A percentile compares a stretch with the other conserved stretches of the same genome.
Evolutionary conservation across 2,888 invertebrate genomes (phyloP).

Genomic region (Drosophila multiciliata): DNA sequence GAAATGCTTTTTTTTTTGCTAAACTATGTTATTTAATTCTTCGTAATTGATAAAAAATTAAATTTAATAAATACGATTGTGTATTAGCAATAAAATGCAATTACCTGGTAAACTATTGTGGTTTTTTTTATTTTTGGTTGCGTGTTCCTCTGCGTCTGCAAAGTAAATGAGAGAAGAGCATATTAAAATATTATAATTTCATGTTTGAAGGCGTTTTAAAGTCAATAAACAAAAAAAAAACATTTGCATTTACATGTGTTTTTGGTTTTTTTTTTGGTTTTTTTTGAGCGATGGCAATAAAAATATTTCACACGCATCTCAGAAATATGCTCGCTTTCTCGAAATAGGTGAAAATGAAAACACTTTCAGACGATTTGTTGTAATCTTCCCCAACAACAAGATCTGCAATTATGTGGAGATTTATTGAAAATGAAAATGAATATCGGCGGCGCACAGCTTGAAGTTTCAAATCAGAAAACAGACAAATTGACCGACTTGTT

Average conservation of each 20-base stretch:
- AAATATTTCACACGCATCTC: constrained; percentile 69
- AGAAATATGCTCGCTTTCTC: constrained; percentile 48
- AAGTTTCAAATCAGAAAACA: constrained; percentile 21
- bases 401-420: constrained; percentile 50
- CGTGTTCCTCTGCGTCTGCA: constrained; percentile 33
- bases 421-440: constrained; percentile 45
- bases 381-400: constrained; percentile 26
- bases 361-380: constrained; percentile 27
- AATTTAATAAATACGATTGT: neutral
- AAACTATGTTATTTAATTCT: neutral
- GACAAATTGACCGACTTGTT: constrained; percentile 16
- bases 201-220: constrained; percentile 28
- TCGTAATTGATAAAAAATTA: neutral
- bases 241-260: constrained; percentile 47
- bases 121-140: constrained; percentile 26
- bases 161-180: constrained; percentile 38
- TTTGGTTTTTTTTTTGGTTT: neutral
- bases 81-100: constrained; percentile 20
- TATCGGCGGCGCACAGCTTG: constrained; percentile 39
- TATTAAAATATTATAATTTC: constrained; percentile 42
- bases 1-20: neutral
- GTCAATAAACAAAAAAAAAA: constrained; percentile 25
- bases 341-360: constrained; percentile 59
- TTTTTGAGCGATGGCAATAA: constrained; percentile 31
- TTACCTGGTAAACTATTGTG: constrained; percentile 46